Conservation (phyloP, 2,113 vertebrate species). For the Myrmecophaga tridactyla region DNA sequence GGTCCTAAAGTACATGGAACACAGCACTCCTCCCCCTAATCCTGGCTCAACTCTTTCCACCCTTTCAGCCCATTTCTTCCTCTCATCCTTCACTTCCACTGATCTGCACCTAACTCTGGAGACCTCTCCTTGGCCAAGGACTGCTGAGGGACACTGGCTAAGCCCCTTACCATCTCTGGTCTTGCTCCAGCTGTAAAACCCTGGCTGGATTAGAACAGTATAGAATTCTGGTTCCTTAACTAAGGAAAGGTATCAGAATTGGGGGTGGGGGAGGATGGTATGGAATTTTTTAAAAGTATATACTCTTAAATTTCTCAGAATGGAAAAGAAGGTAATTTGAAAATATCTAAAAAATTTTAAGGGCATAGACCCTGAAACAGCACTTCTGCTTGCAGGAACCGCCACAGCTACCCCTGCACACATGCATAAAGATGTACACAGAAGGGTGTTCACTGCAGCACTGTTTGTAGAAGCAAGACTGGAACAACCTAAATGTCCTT, state of each 20-base stretch:
- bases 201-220: not conserved
- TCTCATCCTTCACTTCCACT: not conserved
- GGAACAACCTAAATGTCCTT: not conserved
- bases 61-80: not conserved
- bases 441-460: not conserved
- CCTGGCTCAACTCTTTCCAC: not conserved
- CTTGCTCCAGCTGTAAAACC: not conserved
- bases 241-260: slow-evolving; percentile 3
- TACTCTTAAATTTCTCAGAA: not conserved
- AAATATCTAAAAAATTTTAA: slow-evolving; percentile 34
- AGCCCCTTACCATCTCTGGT: not conserved
- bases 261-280: not conserved
- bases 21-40: not conserved
- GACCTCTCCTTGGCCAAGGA: not conserved
- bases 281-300: not conserved
- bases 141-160: not conserved
- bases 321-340: not conserved
- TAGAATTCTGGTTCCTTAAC: not conserved
- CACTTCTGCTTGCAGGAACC: not conserved
- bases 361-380: not conserved
- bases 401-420: not conserved
- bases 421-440: fast-evolving
- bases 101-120: not conserved
- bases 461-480: not conserved
- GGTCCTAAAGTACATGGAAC: not conserved